Evolutionary conservation across 53 echinoderm and acorn worm genomes (phyloP), one percentile per base, ranked within the genome.

Genomic region (Paelopatides confundens): DNA sequence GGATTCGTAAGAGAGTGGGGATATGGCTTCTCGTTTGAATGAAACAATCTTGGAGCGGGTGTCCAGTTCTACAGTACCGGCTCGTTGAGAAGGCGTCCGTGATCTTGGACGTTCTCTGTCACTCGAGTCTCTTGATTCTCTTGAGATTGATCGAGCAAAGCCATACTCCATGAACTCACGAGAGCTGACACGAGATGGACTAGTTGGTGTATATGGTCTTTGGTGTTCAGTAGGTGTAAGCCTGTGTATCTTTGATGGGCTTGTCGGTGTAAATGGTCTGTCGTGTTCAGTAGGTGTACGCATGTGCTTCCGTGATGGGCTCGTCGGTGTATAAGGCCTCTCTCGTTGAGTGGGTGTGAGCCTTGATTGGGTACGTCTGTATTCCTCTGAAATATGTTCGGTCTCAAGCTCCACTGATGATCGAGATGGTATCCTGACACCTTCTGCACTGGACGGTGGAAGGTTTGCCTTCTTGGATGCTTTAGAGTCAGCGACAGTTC

Each of bases 101-200:
- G 84, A 63, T 32, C 84, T 63, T 13, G 63, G 35, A 7, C 52
- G 34, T 29, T 33, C 34, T 46, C 84, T 24, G 63, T 83, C 84
- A 35, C 84, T 63, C 8, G 79, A 79, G 35, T 83, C 84, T 5
- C 65, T 38, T 0, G 84, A 83, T 13, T 83, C 84, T 40, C 65
- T 63, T n/a, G 84, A 83, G 8, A 83, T 83, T 17, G 84, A 83
- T 11, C 65, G 63, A 40, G 84, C 38, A 35, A 64, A 83, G 2
- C 84, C 84, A 36, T 21, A n/a, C 65, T 83, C 84, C 84, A 83
- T 83, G 36, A 83, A 83, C 64, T 83, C 84, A 21, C 84, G 63
- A 40, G 84, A 83, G 65, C 84, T 83, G 12, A 65, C 84, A 34
- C 84, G 58, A 62, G 84, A 83, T 40, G 63, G 63, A 23, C 84